These are phyloP conservation scores for Myotis myotis DNA, from an alignment of 2,797 vertebrate species.

Conservation along the genomic window DNA sequence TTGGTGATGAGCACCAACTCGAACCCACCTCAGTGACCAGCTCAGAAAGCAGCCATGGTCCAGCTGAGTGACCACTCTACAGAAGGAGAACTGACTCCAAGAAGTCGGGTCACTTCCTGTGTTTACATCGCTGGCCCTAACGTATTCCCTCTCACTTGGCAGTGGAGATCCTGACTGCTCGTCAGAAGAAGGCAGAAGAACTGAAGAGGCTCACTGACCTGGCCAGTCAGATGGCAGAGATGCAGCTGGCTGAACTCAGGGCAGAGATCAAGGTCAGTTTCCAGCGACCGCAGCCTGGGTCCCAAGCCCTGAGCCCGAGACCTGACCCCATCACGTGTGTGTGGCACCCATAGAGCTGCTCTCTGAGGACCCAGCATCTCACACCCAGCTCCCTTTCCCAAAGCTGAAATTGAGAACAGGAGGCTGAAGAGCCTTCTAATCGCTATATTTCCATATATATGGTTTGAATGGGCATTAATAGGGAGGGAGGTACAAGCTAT, in stretches of 20 bases:
- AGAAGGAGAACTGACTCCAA: not conserved
- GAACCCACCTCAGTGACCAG: not conserved
- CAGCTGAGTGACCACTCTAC: not conserved
- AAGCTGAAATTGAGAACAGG: not conserved
- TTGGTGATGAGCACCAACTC: not conserved
- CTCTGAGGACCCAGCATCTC: not conserved
- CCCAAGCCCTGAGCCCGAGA: not conserved
- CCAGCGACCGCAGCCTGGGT: not conserved
- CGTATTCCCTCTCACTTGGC: constrained; percentile 70
- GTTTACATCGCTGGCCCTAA: constrained; percentile 66
- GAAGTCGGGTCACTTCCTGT: not conserved
- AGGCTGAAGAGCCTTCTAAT: not conserved
- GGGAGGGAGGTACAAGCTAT: not conserved
- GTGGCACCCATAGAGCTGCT: not conserved
- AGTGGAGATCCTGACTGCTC: constrained; percentile 88
- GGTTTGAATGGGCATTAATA: not conserved
- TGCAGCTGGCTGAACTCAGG: constrained; percentile 87
- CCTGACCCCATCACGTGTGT: not conserved
- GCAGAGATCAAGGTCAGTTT: constrained; percentile 88
- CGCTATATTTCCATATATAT: not conserved
- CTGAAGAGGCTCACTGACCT: constrained; percentile 86
- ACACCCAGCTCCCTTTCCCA: not conserved
- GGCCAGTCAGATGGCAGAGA: constrained; percentile 87
- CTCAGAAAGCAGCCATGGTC: not conserved
- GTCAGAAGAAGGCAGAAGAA: constrained; percentile 88